Evolutionary conservation across 2,797 vertebrate genomes (phyloP), one percentile per base, ranked within the genome.

Genomic region (Eulemur albifrons): DNA sequence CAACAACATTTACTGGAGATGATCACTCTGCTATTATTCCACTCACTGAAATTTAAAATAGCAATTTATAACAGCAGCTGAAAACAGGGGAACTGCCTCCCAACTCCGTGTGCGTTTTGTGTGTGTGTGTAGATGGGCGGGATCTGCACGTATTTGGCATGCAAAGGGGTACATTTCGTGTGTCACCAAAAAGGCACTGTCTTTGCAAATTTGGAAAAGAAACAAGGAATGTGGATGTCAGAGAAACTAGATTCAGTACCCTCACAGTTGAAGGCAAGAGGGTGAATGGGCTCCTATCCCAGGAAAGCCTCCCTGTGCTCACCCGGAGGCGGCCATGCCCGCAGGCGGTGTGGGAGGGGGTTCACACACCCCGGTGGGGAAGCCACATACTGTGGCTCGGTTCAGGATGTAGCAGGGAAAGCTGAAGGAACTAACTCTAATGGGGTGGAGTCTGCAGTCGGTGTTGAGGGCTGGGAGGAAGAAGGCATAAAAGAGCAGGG

Each of bases 1-100:
- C 97, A 98, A 97, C 96, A 98, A 96, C 97, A 96, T 98, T 98
- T 97, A 98, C 97, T 98, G 98, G 97, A 98, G 97, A 98, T 90
- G 97, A 97, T 98, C 98, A 97, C 97, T 98, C 97, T 95, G 94
- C 98, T 97, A 98, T 98, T 98, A 98, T 98, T 98, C 95, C 79
- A 98, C 95, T 98, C 94, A 95, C 96, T 95, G 97, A 97, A 98
- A 98, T 98, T 98, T 98, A 98, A 98, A 98, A 97, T 48, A 98
- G 96, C 96, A 97, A 98, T 98, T 98, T 98, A 97, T 96, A 98
- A 92, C 77, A 93, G 85, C 86, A 90, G 87, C 97, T 94, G 85
- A 98, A 98, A 98, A 98, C 52, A 81, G 73, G 65, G 81, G 84
- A 97, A 90, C 94, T 72, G 84, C 88, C 20, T 90, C 63, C 92